A percentile compares a stretch with the other conserved stretches of the same genome.
Evolutionary conservation across 2,113 vertebrate genomes (phyloP).

Genomic region (Strix aluco): DNA sequence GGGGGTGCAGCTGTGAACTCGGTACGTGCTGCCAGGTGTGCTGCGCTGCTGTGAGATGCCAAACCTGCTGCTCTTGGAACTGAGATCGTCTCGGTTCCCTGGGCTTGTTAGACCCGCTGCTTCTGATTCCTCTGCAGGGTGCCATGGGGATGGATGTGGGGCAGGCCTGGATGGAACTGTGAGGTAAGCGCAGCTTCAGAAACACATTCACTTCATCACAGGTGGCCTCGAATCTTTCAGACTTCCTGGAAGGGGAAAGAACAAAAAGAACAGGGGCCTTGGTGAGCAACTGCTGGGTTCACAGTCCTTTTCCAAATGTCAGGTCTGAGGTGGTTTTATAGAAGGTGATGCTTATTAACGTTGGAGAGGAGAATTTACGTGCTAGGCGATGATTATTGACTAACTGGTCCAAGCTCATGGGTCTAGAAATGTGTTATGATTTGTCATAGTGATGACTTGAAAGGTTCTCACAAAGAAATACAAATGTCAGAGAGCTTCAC

Average conservation of each 20-base stretch:
- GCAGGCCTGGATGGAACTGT: not conserved
- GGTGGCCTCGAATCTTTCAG: not conserved
- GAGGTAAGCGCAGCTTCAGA: not conserved
- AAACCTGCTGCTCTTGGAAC: not conserved
- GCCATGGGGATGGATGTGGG: rapidly evolving
- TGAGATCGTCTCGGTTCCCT: not conserved
- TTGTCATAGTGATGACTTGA: not conserved
- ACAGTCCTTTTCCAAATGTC: not conserved
- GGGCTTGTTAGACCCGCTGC: not conserved
- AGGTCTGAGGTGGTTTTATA: not conserved
- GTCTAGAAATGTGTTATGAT: not conserved
- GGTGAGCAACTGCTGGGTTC: not conserved
- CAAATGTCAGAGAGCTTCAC: not conserved
- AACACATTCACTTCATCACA: not conserved
- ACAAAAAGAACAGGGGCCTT: not conserved
- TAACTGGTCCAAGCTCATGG: not conserved
- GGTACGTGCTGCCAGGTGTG: not conserved
- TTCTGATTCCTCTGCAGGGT: not conserved
- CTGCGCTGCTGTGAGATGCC: not conserved
- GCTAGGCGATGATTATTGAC: not conserved
- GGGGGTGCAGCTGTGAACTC: rapidly evolving
- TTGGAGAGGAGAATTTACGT: not conserved
- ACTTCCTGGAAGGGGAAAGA: not conserved
- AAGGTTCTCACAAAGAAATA: not conserved
- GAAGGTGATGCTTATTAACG: not conserved